Evolutionary conservation across 2,888 invertebrate genomes (phyloP), one percentile per base, ranked within the genome.

Genomic region (Steinernema scapterisci): DNA sequence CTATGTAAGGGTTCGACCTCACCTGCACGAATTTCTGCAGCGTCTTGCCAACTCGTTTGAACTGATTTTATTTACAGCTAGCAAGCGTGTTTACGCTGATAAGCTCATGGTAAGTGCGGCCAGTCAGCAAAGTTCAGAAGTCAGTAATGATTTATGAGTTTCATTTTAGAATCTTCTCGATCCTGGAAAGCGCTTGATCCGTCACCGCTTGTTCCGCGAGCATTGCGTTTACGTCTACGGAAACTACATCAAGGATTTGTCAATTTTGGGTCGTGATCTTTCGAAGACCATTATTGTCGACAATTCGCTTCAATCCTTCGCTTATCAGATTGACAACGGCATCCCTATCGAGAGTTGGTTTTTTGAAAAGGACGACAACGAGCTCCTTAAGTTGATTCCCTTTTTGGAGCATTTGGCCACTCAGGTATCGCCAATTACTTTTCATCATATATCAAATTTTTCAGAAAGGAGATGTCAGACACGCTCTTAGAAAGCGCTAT

Each of bases 331-430:
- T 16, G 94, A 95, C 89, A 96, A 96, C 89, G 96, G 96, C 31
- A 95, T 96, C 82, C 96, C 96, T 0, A 96, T 97, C 82, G 95
- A 95, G 90, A 95, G 95, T 89, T 96, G 96, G 96, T 97, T 95
- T 89, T 92, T 93, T 81, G 95, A 95, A 89, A 92, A 92, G 86
- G 92, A 91, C 72, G 96, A 96, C 89, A 92, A 92, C 46, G 96
- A 96, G 88, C 91, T 97, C 73, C 92, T 95, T 85, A 95, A 95
- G 88, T 89, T 96, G 82, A 89, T 96, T 89, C 95, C 95, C 44
- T 95, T 96, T 90, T 90, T 97, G 82, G 94, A 95, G 88, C 91
- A 92, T 85, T 91, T 95, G 79, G 92, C 93, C 27, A 25, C 21
- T 5, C 21, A 72, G 43, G 70, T 76, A 63, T 31, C 44, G 13